phyloP scores from a whole-genome alignment of 1,140 invertebrate genomes.

The Heliconius eleuchia region DNA sequence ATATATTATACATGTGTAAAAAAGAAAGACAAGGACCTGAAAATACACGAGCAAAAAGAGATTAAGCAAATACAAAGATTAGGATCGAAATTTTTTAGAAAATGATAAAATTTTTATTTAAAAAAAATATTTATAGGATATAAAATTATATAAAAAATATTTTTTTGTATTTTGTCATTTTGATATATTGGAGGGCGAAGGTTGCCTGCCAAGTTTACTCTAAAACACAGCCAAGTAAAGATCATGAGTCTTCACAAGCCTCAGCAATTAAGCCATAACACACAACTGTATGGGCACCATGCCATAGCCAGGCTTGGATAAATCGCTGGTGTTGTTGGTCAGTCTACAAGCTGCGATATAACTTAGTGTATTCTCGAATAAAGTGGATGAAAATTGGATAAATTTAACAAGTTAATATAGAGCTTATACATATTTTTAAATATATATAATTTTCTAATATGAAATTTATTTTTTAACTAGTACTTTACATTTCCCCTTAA shows the following conservation, averaged over 20 bases:
- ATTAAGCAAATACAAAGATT: not conserved
- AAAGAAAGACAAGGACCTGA: not conserved
- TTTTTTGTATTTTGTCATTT: not conserved
- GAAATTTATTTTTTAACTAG: too few species aligned
- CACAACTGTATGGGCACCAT: constrained; percentile 56
- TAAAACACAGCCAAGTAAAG: constrained; percentile 24
- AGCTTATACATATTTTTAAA: not conserved
- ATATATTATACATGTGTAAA: not conserved
- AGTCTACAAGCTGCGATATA: constrained; percentile 3
- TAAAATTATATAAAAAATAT: not conserved
- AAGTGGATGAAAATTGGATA: not conserved
- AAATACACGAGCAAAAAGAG: not conserved
- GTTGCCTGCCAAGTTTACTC: constrained; percentile 16
- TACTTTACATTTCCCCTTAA: too few species aligned
- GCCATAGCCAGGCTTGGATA: constrained; percentile 45
- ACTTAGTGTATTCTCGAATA: not conserved
- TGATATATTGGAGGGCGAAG: not conserved
- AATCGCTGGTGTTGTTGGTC: not conserved
- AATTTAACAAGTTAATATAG: not conserved
- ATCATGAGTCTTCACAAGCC: constrained; percentile 28
- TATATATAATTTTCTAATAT: not conserved
- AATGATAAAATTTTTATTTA: not conserved
- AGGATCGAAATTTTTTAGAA: not conserved
- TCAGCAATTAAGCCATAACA: constrained; percentile 56
- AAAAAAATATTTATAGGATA: too few species aligned